phyloP scores from a whole-genome alignment of 2,888 invertebrate genomes.

The Temnothorax ravouxi region DNA sequence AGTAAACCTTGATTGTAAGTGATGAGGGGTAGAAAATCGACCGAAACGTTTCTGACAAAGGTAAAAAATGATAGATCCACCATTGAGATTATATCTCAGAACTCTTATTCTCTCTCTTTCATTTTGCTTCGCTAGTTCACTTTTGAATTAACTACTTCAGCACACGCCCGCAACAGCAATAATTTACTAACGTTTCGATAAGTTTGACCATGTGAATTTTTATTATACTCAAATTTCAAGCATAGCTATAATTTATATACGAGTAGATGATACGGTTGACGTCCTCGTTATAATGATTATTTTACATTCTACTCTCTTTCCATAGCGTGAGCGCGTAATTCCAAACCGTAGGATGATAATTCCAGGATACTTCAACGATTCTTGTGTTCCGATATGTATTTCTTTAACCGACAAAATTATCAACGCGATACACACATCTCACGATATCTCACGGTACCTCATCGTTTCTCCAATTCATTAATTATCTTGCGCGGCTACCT shows the following conservation, averaged over 20 bases:
- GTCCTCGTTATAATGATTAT: slow-evolving; percentile 21
- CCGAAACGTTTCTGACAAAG: slow-evolving; percentile 23
- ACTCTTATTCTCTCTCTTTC: neutral
- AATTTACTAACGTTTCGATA: slow-evolving; percentile 20
- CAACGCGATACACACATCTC: neutral
- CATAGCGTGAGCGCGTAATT: slow-evolving; percentile 60
- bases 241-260: neutral
- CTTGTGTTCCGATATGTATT: slow-evolving; percentile 26
- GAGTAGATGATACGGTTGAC: neutral
- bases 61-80: slow-evolving; percentile 50
- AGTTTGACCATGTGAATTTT: neutral
- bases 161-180: neutral
- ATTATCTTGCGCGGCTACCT: slow-evolving; percentile 67
- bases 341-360: slow-evolving; percentile 73
- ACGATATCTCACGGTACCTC: neutral
- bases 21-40: slow-evolving; percentile 74
- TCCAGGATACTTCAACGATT: slow-evolving; percentile 63
- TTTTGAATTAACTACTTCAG: neutral
- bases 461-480: slow-evolving; percentile 69
- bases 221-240: neutral
- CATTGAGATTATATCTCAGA: slow-evolving; percentile 14
- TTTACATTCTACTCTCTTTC: slow-evolving; percentile 20
- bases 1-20: slow-evolving; percentile 83
- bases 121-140: neutral
- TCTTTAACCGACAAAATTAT: slow-evolving; percentile 27